Percentiles rank a stretch among this genome's conserved stretches.
These are phyloP conservation scores for Perca schrenkii DNA, from an alignment of 2,113 vertebrate species.

Conservation along the genomic window DNA sequence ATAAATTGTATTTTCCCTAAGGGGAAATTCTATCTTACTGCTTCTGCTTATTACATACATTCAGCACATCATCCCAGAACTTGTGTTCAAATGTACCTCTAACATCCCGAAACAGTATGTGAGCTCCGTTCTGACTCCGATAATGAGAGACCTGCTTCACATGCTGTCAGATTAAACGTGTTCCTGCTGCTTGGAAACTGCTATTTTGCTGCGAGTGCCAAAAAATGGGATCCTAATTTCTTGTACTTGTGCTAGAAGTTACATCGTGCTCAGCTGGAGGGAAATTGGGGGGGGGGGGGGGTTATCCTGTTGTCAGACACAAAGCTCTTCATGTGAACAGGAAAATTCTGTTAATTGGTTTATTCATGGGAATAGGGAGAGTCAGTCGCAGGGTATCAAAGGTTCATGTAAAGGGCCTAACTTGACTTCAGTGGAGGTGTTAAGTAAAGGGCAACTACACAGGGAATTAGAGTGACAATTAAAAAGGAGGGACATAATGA, in stretches of 20 bases:
- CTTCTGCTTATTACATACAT: neutral
- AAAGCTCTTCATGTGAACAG: slow-evolving; percentile 11
- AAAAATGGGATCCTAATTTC: neutral
- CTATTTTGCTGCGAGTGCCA: neutral
- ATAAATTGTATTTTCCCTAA: neutral
- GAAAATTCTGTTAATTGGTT: slow-evolving; percentile 21
- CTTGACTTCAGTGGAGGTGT: neutral
- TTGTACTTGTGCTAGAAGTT: neutral
- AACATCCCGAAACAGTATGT: neutral
- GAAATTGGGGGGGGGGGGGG: neutral
- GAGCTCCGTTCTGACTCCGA: neutral
- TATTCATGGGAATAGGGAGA: slow-evolving; percentile 15
- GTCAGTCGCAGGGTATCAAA: neutral
- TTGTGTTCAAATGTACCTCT: neutral
- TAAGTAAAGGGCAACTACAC: neutral
- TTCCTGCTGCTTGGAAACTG: neutral
- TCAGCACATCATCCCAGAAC: neutral
- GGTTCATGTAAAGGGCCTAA: neutral
- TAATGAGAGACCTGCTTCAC: neutral
- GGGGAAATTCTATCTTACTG: no score
- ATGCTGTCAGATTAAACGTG: neutral
- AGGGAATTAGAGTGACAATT: neutral
- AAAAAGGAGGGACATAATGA: neutral
- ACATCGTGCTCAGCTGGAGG: neutral
- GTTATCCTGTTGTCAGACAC: slow-evolving; percentile 24